These are phyloP conservation scores for Arvicanthis niloticus DNA, from an alignment of 2,113 vertebrate species.

Conservation along the genomic window DNA sequence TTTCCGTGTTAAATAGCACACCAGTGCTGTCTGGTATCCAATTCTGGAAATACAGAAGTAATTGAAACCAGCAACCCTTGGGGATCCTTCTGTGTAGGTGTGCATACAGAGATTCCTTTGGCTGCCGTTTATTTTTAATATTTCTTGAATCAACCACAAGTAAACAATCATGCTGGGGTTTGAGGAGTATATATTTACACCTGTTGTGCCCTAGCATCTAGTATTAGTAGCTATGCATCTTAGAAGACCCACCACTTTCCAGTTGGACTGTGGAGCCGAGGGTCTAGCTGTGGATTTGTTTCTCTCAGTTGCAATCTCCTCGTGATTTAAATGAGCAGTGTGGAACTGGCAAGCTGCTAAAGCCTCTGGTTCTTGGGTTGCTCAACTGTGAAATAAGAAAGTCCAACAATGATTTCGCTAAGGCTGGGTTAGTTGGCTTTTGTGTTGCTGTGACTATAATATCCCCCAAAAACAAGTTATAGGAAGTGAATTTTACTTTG, in stretches of 20 bases:
- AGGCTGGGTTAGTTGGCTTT: neutral
- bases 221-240: no score
- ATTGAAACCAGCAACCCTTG: neutral
- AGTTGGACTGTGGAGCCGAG: neutral
- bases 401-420: neutral
- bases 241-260: neutral
- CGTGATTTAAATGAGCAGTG: neutral
- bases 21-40: neutral
- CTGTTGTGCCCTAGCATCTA: neutral
- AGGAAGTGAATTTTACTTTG: neutral
- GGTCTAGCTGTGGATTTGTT: neutral
- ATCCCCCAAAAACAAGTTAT: neutral
- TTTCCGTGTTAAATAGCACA: slow-evolving; percentile 8
- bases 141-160: neutral
- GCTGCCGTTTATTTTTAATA: slow-evolving; percentile 34
- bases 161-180: neutral
- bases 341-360: slow-evolving; percentile 12
- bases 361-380: neutral
- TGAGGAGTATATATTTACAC: neutral
- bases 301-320: neutral
- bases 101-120: neutral
- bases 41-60: slow-evolving; percentile 48
- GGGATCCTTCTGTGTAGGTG: neutral
- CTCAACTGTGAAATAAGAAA: slow-evolving; percentile 31
- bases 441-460: neutral